These are phyloP conservation scores for Lepidurus couesii DNA, from an alignment of 1,140 invertebrate genomes.

Conservation along the genomic window DNA sequence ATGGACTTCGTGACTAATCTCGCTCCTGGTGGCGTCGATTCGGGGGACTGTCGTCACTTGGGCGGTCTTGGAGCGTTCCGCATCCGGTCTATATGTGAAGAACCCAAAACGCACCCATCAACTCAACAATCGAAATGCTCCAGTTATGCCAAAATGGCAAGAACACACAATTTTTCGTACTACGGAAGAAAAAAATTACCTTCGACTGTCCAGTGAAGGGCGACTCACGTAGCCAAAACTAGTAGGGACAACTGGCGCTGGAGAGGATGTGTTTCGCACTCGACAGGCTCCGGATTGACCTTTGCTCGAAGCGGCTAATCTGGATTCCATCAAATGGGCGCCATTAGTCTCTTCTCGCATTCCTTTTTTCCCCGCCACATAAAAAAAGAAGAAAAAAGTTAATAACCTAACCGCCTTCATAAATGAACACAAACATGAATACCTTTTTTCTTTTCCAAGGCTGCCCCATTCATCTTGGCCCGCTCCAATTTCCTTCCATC, in stretches of 20 bases:
- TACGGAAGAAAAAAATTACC: neutral
- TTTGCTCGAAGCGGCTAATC: neutral
- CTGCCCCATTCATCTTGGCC: slow-evolving; percentile 1
- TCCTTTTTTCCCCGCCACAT: neutral
- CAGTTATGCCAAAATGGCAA: neutral
- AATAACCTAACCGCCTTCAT: neutral
- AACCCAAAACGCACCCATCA: neutral
- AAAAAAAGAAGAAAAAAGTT: neutral
- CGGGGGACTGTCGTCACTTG: slow-evolving; percentile 75
- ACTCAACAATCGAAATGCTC: neutral
- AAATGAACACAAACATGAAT: neutral
- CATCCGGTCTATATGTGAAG: neutral
- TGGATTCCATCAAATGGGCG: slow-evolving; percentile 2
- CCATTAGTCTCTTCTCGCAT: slow-evolving; percentile 14
- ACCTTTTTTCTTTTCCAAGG: slow-evolving; percentile 11
- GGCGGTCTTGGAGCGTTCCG: slow-evolving; percentile 55
- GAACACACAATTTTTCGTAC: neutral
- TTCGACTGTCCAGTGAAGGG: slow-evolving; percentile 49
- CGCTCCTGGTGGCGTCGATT: slow-evolving; percentile 44
- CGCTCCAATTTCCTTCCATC: slow-evolving; percentile 8
- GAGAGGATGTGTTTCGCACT: neutral
- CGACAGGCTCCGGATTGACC: slow-evolving; percentile 23
- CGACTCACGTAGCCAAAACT: slow-evolving; percentile 77
- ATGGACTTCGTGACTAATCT: slow-evolving; percentile 6
- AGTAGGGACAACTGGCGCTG: slow-evolving; percentile 57